Evolutionary conservation across 2,888 invertebrate genomes (phyloP).

Genomic region (Diarsia dahlii): DNA sequence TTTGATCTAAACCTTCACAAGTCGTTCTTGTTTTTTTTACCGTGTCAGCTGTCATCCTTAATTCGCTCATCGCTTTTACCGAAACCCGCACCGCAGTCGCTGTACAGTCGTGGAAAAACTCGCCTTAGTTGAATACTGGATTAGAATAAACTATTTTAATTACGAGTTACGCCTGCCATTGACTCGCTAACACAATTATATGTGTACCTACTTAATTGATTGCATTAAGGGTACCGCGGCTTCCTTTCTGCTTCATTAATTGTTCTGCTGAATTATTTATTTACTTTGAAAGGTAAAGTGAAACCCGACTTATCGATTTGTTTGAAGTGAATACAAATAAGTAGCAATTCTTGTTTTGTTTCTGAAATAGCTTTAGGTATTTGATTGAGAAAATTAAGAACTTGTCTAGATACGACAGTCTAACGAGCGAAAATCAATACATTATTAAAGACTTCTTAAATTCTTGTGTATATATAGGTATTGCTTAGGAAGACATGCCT

Average conservation of each 20-base stretch:
- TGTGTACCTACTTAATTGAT: constrained; percentile 78
- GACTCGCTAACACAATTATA: constrained; percentile 77
- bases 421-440: not conserved
- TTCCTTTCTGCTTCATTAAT: constrained; percentile 74
- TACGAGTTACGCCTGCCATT: constrained; percentile 78
- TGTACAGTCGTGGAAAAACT: constrained; percentile 81
- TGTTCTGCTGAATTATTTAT: constrained; percentile 72
- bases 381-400: not conserved
- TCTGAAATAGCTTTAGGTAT: not conserved
- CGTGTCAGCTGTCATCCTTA: not conserved
- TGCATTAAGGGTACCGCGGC: constrained; percentile 58
- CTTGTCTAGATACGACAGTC: not conserved
- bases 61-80: constrained; percentile 66
- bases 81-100: constrained; percentile 67
- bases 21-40: not conserved
- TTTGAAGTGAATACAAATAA: constrained; percentile 31
- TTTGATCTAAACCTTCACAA: not conserved
- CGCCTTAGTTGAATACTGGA: constrained; percentile 76
- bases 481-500: not conserved
- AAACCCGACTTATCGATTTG: constrained; percentile 37
- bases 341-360: not conserved
- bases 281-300: constrained; percentile 46
- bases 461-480: not conserved
- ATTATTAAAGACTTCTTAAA: not conserved
- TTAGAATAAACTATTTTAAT: constrained; percentile 85